Percentiles rank a stretch among this genome's conserved stretches.
These are phyloP conservation scores for Falco punctatus DNA, from an alignment of 2,113 vertebrate genomes.

Conservation along the genomic window DNA sequence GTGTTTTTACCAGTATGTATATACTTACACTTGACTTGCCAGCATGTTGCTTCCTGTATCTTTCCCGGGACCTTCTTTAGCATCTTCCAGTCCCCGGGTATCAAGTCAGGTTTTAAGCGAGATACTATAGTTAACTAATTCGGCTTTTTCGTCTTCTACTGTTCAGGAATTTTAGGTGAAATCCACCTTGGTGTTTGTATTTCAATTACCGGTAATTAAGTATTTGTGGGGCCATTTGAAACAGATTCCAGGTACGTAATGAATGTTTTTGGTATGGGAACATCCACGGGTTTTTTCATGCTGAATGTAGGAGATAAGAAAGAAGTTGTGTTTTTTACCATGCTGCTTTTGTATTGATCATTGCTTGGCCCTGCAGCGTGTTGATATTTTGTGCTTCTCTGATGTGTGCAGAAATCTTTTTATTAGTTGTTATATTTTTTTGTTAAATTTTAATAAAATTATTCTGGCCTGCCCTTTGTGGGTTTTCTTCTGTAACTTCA, in stretches of 20 bases:
- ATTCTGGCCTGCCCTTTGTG: not conserved
- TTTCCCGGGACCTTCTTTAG: not conserved
- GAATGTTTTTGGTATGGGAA: not conserved
- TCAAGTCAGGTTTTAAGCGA: not conserved
- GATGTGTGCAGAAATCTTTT: not conserved
- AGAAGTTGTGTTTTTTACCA: not conserved
- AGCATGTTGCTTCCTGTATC: not conserved
- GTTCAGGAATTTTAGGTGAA: not conserved
- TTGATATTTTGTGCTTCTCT: not conserved
- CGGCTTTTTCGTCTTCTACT: not conserved
- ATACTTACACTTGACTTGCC: not conserved
- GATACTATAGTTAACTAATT: not conserved
- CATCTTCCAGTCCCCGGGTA: not conserved
- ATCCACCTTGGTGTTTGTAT: not conserved
- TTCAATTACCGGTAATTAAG: not conserved
- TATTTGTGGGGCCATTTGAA: not conserved
- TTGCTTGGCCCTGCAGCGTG: not conserved
- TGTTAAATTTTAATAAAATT: not conserved
- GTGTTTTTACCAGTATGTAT: not conserved
- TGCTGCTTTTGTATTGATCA: not conserved
- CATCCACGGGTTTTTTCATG: not conserved
- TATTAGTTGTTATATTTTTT: not conserved
- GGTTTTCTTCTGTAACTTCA: not conserved
- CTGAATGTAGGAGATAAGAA: not conserved
- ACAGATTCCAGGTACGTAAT: not conserved